Evolutionary conservation across 2,797 vertebrate species (phyloP), one percentile per base, ranked within the genome.

Genomic region (Arctocebus calabarensis): DNA sequence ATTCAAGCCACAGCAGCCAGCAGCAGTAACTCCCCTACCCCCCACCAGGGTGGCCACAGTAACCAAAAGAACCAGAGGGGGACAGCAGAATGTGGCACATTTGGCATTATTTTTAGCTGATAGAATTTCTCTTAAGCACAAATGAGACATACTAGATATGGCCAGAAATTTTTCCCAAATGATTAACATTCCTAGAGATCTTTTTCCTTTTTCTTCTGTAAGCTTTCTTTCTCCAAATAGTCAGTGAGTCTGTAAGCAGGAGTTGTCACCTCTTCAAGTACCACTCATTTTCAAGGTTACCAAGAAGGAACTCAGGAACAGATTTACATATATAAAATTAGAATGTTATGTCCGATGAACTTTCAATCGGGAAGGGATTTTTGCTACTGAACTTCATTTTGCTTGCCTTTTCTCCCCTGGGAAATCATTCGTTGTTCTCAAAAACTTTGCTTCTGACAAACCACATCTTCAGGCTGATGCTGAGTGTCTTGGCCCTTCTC

Each of bases 371-470:
- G 32, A 88, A 89, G 12, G 61, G 45, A 66, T 88, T 64, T 61
- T 83, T 79, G 81, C 78, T 45, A 13, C 17, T 29, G 7, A n/a
- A 1, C 22, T 94, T 79, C 20, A 27, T 34, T 48, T 77, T 70
- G 37, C 78, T 93, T 82, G 22, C 48, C 48, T 94, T 85, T 83
- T 48, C 25, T 94, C 74, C 78, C 70, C 91, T 43, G 45, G 78
- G 85, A 82, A 83, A 48, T 4, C 1, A 48, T 48, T 75, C 11
- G 37, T 17, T 75, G 20, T 52, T 78, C n/a, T 81, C 45, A 29
- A 27, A 96, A 64, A 23, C 34, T 52, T 7, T 25, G n/a, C 22
- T 62, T 37, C 74, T 88, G 62, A 59, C 75, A 84, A 77, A 40
- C 37, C 37, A 40, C 32, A 62, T 19, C 45, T 37, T 9, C 9